Percentiles rank a stretch among this genome's conserved stretches.
These are phyloP conservation scores for Drosophila pectinifera DNA, from an alignment of 1,140 invertebrate genomes.

Conservation along the genomic window DNA sequence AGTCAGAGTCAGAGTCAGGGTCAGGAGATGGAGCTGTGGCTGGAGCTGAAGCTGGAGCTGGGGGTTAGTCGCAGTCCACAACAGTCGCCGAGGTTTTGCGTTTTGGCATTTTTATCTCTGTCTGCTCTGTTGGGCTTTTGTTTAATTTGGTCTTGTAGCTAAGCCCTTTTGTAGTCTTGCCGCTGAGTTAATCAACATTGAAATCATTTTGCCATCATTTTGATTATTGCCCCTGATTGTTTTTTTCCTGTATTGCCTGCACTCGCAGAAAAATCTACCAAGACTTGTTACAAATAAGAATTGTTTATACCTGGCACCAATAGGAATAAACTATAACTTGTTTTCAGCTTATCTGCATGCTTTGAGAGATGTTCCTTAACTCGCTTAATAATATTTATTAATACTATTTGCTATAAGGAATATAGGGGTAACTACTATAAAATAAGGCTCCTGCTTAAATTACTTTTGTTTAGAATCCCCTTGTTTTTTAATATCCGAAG, in stretches of 20 bases:
- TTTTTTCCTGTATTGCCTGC: conserved; percentile 34
- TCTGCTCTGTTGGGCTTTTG: conserved; percentile 55
- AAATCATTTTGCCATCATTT: conserved; percentile 80
- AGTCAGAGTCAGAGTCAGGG: conserved; percentile 23
- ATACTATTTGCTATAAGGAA: too few relatives aligned
- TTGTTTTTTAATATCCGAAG: too few relatives aligned
- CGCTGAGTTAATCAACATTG: conserved; percentile 78
- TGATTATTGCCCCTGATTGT: conserved; percentile 71
- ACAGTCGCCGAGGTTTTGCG: conserved; percentile 43
- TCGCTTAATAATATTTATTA: too few relatives aligned
- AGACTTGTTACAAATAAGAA: too few relatives aligned
- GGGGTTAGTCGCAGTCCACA: conserved; percentile 30
- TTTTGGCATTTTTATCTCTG: conserved; percentile 58
- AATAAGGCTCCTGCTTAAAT: not conserved
- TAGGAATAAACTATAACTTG: not conserved
- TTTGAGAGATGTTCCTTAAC: not conserved
- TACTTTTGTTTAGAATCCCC: not conserved
- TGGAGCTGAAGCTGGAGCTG: conserved; percentile 3
- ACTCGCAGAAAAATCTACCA: conserved; percentile 1
- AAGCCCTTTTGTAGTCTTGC: conserved; percentile 75
- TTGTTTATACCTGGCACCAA: not conserved
- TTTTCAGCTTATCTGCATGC: not conserved
- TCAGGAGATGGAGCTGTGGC: conserved; percentile 21
- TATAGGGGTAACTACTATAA: not conserved
- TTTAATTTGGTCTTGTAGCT: conserved; percentile 73